These are phyloP conservation scores for Vidua macroura DNA, from an alignment of 2,113 vertebrate species.

Conservation along the genomic window DNA sequence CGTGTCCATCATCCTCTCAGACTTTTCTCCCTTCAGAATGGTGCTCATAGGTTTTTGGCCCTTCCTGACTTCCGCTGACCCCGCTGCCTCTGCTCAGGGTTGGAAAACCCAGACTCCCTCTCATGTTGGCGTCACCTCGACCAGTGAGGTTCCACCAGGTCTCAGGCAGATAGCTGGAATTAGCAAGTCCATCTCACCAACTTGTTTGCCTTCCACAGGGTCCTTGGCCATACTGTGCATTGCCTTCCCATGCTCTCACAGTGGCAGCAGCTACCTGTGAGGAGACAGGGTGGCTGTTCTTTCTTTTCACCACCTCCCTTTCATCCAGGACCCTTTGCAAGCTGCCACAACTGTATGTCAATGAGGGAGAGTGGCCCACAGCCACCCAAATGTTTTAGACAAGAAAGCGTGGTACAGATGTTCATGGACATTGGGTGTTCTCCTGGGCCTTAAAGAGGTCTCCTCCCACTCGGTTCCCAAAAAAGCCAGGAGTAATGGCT, in stretches of 20 bases:
- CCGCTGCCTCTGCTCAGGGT: accelerated
- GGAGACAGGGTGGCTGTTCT: background rate
- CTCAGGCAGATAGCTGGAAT: background rate
- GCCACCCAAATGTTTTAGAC: background rate
- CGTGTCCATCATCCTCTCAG: background rate
- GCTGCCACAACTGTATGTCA: accelerated
- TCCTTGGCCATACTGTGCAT: background rate
- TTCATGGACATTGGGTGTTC: accelerated
- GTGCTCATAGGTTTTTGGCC: background rate
- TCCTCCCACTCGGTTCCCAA: background rate
- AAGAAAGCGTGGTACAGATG: background rate
- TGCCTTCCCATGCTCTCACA: accelerated
- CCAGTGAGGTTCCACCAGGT: background rate
- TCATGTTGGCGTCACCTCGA: background rate
- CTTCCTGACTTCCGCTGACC: background rate
- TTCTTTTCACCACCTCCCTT: background rate
- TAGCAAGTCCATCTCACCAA: background rate
- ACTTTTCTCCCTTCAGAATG: background rate
- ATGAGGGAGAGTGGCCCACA: background rate
- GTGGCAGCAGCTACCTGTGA: background rate
- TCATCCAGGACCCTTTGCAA: background rate
- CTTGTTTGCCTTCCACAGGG: background rate
- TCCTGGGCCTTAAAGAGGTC: background rate
- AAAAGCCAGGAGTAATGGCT: background rate
- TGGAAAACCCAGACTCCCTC: background rate